Base-by-base conservation (phyloP, 2,113 vertebrate genomes). In the Hippocampus comes region DNA sequence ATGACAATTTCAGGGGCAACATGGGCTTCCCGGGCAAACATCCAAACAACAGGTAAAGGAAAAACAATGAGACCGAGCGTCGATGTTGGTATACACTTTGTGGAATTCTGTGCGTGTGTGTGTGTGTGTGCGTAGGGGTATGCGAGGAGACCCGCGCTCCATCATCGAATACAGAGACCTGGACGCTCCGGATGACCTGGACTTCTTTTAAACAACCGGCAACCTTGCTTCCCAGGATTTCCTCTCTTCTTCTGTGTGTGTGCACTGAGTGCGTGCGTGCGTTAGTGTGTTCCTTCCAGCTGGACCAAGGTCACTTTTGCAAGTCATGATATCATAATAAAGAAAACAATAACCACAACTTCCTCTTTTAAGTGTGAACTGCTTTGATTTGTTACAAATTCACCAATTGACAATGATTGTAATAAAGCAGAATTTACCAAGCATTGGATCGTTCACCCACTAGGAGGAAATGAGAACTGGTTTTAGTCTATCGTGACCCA, bases 121-220 rank as follows among this genome's bases (percentile, higher is more conserved):
- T 59, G 42, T 74, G 1, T 73, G 2, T 57, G 34, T 71, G 42
- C 79, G 2, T 77, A 96, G 95, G 90, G 94, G 94, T 82, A 83
- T 94, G 72, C 91, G 95, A 15, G 94, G 95, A 0, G 95, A 97
- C 82, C 95, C 95, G 1, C 90, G 95, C 1, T 92, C 93, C 46
- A 96, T 97, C 78, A 95, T 97, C 1, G 95, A 97, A 72, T 97
- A 97, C 85, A 82, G 94, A 46, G 95, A 97, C 86, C 89, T 97
- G 67, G 95, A 97, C 11, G 95, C 95, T 17, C 95, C 95, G 0
- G 95, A 97, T 0, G 95, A 97, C 15, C 93, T 96, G 2, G 95
- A 97, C 77, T 97, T 97, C 90, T 97, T 96, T 87, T 96, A 77
- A 86, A 63, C 53, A 25, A 30, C 57, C 5, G 23, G n/a, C 53